A percentile compares a stretch with the other conserved stretches of the same genome.
Evolutionary conservation across 2,797 vertebrate genomes (phyloP).

Genomic region (Rhinogobio ventralis): DNA sequence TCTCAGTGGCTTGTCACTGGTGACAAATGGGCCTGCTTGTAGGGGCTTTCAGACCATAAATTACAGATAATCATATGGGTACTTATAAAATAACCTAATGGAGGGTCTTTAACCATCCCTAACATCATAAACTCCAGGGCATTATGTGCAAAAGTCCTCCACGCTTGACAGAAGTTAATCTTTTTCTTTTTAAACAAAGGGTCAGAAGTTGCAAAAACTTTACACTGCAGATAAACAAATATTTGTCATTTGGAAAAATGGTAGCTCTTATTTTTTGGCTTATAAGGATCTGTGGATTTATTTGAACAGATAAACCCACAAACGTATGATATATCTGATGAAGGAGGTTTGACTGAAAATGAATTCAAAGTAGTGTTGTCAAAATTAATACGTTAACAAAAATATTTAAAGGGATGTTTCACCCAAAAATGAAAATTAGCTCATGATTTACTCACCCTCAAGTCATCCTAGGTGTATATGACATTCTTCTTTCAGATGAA

Average conservation of each 20-base stretch:
- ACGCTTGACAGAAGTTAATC: neutral
- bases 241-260: neutral
- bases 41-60: slow-evolving; percentile 58
- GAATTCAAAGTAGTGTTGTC: too few species aligned
- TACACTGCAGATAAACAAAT: neutral
- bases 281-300: neutral
- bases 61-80: slow-evolving; percentile 63
- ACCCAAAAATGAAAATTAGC: too few species aligned
- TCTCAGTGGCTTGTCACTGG: slow-evolving; percentile 56
- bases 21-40: slow-evolving; percentile 60
- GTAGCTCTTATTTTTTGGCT: neutral
- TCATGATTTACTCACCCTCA: too few species aligned
- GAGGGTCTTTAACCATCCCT: slow-evolving; percentile 56
- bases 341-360: neutral
- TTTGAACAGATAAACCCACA: neutral
- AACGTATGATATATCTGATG: neutral
- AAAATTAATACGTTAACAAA: too few species aligned
- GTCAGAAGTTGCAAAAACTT: slow-evolving; percentile 11
- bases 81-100: slow-evolving; percentile 62
- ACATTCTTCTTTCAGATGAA: too few species aligned
- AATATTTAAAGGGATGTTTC: too few species aligned
- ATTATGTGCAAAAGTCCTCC: slow-evolving; percentile 23
- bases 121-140: slow-evolving; percentile 44
- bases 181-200: slow-evolving; percentile 8
- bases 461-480: too few species aligned